Conservation (phyloP, 2,113 vertebrate species). For the Phaethon lepturus region DNA sequence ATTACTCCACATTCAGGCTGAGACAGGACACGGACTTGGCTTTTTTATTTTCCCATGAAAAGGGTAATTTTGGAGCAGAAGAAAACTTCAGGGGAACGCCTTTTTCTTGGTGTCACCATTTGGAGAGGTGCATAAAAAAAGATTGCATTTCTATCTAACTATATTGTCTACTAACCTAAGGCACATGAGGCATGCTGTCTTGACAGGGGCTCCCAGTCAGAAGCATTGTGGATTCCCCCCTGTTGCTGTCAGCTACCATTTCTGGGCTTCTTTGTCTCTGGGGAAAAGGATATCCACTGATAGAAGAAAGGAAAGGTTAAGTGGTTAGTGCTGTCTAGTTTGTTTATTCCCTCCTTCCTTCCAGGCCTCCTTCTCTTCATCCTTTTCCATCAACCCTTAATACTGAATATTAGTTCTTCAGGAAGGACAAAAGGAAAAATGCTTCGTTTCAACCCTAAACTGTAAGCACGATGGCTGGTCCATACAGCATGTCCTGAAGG, state of each 20-base stretch:
- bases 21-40: background rate
- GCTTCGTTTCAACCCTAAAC: background rate
- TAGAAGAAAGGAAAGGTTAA: background rate
- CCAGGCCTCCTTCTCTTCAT: background rate
- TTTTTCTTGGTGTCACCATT: background rate
- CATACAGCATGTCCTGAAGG: background rate
- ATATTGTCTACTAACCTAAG: background rate
- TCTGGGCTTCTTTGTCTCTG: background rate
- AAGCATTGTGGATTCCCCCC: fast-evolving
- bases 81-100: background rate
- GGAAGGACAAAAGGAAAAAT: background rate
- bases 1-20: background rate
- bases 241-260: background rate
- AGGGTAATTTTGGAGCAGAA: background rate
- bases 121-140: background rate
- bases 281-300: background rate
- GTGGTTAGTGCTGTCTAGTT: background rate
- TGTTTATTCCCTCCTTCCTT: background rate
- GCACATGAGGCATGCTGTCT: background rate
- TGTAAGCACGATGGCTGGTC: background rate
- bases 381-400: background rate
- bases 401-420: background rate
- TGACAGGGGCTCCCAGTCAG: background rate
- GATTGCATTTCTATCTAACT: background rate
- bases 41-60: background rate